Evolutionary conservation across 2,797 vertebrate species (phyloP), one percentile per base, ranked within the genome.

Genomic region (Loriculus beryllinus): DNA sequence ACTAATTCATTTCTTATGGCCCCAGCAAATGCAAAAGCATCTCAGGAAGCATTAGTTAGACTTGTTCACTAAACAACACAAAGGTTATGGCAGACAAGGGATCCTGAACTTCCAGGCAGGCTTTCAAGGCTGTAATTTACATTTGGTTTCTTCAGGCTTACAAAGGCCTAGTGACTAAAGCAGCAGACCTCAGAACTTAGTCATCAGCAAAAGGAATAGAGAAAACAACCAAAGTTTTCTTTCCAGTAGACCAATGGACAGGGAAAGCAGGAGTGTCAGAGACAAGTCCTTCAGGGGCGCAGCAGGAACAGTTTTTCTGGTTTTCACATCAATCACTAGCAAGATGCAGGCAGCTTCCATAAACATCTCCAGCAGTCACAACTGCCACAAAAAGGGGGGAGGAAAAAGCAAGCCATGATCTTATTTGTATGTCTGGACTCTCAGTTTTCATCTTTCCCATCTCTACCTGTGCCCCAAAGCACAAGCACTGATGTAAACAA

Each of bases 151-250:
- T 67, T 69, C 49, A 91, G 62, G 39, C 69, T 89, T 52, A 59
- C 40, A 89, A 80, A 87, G 42, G 51, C 52, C 86, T 47, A 77
- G 51, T 56, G 79, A 91, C 69, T 81, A 54, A 88, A 47, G 67
- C 72, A 92, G 37, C 43, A 78, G 72, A 93, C 59, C 75, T 93
- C 93, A 90, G 49, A 80, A 84, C 59, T 82, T 74, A 91, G 70
- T 94, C 78, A 94, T 72, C 78, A 86, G 40, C 54, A 87, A 40
- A 47, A 85, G n/a, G 11, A 87, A 77, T 16, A 92, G 0, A 89
- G 31, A 75, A 92, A 86, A 86, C 62, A 86, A 82, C 10, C 3
- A 0, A 63, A 79, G 76, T 90, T 81, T 68, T 89, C 76, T 88
- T 90, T 62, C 39, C 45, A 75, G 45, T 21, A 91, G 72, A 71